Evolutionary conservation across 2,888 invertebrate species (phyloP).

Genomic region (Microctonus hyperodae): DNA sequence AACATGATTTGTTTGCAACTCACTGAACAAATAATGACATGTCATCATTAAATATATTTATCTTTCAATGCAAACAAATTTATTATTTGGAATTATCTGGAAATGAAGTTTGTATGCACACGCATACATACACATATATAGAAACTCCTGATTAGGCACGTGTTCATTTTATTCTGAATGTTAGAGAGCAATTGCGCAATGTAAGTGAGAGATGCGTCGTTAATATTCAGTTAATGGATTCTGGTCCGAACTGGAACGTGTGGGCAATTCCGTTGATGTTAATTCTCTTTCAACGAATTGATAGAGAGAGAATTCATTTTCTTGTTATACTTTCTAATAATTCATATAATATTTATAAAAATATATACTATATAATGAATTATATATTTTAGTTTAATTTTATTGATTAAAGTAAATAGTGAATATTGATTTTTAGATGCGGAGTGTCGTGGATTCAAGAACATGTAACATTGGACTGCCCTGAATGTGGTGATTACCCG

Average conservation of each 20-base stretch:
- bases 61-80: neutral
- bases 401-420: no score
- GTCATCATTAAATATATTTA: neutral
- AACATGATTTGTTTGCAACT: neutral
- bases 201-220: slow-evolving; percentile 14
- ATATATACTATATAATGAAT: no score
- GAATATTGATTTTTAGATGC: slow-evolving; percentile 67
- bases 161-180: slow-evolving; percentile 3
- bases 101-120: neutral
- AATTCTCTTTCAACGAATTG: slow-evolving; percentile 5
- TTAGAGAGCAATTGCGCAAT: slow-evolving; percentile 31
- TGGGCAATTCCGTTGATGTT: slow-evolving; percentile 39
- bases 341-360: no score
- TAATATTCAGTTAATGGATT: slow-evolving; percentile 48
- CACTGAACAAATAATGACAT: neutral
- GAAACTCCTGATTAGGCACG: neutral
- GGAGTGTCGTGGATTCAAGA: slow-evolving; percentile 82
- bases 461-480: slow-evolving; percentile 79
- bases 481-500: slow-evolving; percentile 82
- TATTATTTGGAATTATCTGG: neutral
- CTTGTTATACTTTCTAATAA: no score
- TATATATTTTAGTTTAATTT: no score
- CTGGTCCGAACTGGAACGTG: slow-evolving; percentile 49
- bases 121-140: neutral
- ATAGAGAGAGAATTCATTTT: no score